Percentiles rank a stretch among this genome's conserved stretches.
Evolutionary conservation across 2,888 invertebrate genomes (phyloP).

Genomic region (Hylaea fasciaria): DNA sequence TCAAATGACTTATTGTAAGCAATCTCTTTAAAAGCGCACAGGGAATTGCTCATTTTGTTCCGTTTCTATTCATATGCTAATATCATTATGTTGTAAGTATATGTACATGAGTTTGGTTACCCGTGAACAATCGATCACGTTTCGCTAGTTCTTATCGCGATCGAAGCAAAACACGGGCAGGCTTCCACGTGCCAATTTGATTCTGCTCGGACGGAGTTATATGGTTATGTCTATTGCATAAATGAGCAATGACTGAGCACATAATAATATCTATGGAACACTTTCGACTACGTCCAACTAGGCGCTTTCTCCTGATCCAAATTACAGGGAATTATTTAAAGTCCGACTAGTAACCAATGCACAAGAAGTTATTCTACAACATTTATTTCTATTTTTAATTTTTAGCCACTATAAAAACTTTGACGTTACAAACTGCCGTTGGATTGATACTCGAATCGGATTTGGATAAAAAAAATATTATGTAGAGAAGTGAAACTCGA

Average conservation of each 20-base stretch:
- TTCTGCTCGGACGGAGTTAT: conserved; percentile 39
- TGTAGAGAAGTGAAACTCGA: conserved; percentile 56
- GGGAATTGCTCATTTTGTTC: conserved; percentile 2
- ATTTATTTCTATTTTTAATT: conserved; percentile 28
- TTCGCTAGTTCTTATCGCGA: conserved; percentile 65
- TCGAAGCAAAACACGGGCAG: conserved; percentile 49
- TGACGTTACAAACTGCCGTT: conserved; percentile 29
- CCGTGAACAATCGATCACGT: conserved; percentile 67
- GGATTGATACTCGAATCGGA: conserved; percentile 39
- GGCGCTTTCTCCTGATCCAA: conserved; percentile 49
- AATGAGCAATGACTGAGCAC: conserved; percentile 48
- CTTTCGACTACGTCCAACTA: conserved; percentile 43
- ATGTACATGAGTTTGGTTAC: conserved; percentile 30
- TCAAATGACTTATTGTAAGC: background rate
- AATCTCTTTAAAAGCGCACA: background rate
- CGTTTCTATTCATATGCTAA: conserved; percentile 3
- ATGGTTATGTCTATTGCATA: conserved; percentile 50
- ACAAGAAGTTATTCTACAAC: conserved; percentile 18
- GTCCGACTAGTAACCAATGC: conserved; percentile 22
- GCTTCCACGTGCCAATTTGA: conserved; percentile 65
- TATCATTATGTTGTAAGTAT: conserved; percentile 5
- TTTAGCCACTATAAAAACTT: conserved; percentile 42
- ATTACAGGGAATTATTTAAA: conserved; percentile 35
- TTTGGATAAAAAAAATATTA: conserved; percentile 53
- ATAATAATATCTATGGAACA: conserved; percentile 52